Evolutionary conservation across 2,888 invertebrate species (phyloP).

Genomic region (Archips xylosteana): DNA sequence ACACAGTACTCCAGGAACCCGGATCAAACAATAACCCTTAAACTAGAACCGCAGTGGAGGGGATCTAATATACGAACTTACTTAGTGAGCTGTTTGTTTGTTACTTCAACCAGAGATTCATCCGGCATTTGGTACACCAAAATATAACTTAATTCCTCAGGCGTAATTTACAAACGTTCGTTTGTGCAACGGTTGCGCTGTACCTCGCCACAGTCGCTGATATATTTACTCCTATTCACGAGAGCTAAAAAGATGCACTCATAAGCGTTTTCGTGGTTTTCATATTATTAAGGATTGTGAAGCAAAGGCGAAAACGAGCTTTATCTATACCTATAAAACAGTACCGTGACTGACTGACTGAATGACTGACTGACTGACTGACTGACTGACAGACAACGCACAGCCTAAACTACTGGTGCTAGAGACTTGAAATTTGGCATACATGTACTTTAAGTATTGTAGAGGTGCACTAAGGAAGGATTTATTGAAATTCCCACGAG

Average conservation of each 20-base stretch:
- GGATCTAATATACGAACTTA: slow-evolving; percentile 6
- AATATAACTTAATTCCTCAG: neutral
- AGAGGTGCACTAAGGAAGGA: too few relatives aligned
- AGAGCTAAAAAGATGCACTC: neutral
- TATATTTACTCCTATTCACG: neutral
- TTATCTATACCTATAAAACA: too few relatives aligned
- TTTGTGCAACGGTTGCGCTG: neutral
- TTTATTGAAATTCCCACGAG: too few relatives aligned
- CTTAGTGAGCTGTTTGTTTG: neutral
- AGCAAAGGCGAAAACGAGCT: too few relatives aligned
- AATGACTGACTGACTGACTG: too few relatives aligned
- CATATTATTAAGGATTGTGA: too few relatives aligned
- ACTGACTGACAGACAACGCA: too few relatives aligned
- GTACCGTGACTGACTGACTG: too few relatives aligned
- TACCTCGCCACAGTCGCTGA: neutral
- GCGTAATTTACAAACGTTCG: neutral
- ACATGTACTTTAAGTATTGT: too few relatives aligned
- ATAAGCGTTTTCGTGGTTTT: too few relatives aligned
- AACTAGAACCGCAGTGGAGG: neutral
- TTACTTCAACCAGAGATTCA: neutral
- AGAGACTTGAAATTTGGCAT: too few relatives aligned
- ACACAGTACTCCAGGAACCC: neutral
- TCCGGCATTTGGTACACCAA: neutral
- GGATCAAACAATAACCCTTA: slow-evolving; percentile 7
- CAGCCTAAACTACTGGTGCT: too few relatives aligned